Evolutionary conservation across 2,113 vertebrate genomes (phyloP).

Genomic region (Myotis yumanensis): DNA sequence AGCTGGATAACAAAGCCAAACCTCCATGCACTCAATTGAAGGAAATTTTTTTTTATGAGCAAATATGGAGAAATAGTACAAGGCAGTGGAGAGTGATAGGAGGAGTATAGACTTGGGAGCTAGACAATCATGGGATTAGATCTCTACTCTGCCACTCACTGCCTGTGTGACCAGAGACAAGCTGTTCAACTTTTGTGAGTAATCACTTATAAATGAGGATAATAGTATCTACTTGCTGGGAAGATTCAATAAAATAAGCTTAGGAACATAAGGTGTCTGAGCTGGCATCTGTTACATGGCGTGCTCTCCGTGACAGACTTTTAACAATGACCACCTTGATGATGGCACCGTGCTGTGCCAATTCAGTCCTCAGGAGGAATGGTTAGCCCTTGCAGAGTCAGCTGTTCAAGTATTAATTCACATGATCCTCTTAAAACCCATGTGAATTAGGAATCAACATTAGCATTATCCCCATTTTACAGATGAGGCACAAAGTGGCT

Average conservation of each 20-base stretch:
- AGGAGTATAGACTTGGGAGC: not conserved
- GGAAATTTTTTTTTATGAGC: not conserved
- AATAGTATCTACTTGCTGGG: not conserved
- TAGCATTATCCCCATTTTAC: not conserved
- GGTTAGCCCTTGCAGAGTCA: not conserved
- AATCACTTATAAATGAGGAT: not conserved
- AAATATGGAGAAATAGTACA: not conserved
- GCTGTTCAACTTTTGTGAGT: not conserved
- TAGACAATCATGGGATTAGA: not conserved
- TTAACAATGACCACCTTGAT: not conserved
- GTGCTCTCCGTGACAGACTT: not conserved
- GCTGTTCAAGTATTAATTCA: not conserved
- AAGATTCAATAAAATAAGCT: not conserved
- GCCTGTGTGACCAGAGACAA: not conserved
- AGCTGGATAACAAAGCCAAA: constrained; percentile 13
- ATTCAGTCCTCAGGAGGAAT: not conserved
- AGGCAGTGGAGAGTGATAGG: not conserved
- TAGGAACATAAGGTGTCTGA: not conserved
- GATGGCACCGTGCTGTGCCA: not conserved
- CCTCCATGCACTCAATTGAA: not conserved
- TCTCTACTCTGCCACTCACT: not conserved
- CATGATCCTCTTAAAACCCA: not conserved
- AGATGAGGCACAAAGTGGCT: not conserved
- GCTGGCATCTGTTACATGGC: not conserved
- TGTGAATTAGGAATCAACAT: not conserved